Base-by-base conservation (phyloP, 2,113 vertebrate genomes). In the Stigmatopora nigra region DNA sequence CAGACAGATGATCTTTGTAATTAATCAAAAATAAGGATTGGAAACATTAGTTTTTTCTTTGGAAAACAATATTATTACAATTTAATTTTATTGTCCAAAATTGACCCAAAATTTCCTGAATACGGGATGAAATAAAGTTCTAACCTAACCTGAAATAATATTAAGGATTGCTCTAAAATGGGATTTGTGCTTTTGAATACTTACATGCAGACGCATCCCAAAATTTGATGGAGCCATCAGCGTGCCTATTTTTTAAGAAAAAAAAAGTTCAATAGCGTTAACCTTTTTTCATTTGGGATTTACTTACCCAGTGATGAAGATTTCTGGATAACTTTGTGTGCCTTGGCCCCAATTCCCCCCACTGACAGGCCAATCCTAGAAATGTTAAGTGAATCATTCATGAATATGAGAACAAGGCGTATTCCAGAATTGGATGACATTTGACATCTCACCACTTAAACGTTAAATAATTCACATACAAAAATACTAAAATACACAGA, bases 121-220 rank as follows among this genome's bases (percentile, higher is more conserved):
- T n/a, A n/a, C n/a, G n/a, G n/a, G n/a, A n/a, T n/a, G n/a, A n/a
- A n/a, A n/a, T n/a, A n/a, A n/a, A n/a, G n/a, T n/a, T n/a, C n/a
- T n/a, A n/a, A n/a, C n/a, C n/a, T n/a, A n/a, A n/a, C n/a, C n/a
- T n/a, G n/a, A n/a, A 4, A 2, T 19, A 4, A 19, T 5, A 19
- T 53, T 53, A 22, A 53, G 1, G 19, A 0, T 53, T 22, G 8
- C 20, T 11, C 12, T 11, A 16, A 31, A 7, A 58, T 36, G 13
- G 12, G 22, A 56, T 35, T 0, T 15, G 3, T 19, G 35, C 15
- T 16, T 60, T 19, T 44, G 36, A 19, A 9, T 63, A 94, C 94
- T 93, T 82, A 96, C 94, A 85, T 85, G 94, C 94, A 86, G 97
- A 99, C 7, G 96, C 95, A 79, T 99, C 97, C 97, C 97, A 99